These are phyloP conservation scores for Hycleus cichorii DNA, from an alignment of 1,140 invertebrate species.

Conservation along the genomic window DNA sequence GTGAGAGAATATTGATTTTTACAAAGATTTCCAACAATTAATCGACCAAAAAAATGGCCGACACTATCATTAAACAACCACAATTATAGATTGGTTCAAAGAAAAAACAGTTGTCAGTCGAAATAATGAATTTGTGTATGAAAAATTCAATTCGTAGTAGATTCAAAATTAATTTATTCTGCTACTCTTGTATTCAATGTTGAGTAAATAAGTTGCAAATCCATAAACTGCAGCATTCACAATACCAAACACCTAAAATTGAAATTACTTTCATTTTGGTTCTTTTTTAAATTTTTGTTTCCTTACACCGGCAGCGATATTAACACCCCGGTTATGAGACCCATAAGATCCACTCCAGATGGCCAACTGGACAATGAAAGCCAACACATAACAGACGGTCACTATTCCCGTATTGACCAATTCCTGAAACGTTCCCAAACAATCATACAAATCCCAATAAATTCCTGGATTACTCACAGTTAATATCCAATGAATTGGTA, in stretches of 20 bases:
- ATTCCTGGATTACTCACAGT: conserved; percentile 53
- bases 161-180: conserved; percentile 13
- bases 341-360: conserved; percentile 45
- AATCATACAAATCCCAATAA: too few relatives aligned
- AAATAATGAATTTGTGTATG: not conserved
- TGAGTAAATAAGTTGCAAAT: conserved; percentile 66
- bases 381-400: conserved; percentile 67
- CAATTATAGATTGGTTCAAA: too few relatives aligned
- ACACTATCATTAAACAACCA: too few relatives aligned
- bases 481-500: conserved; percentile 77
- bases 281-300: not conserved
- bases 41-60: too few relatives aligned
- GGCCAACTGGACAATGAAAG: conserved; percentile 69
- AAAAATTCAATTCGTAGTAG: not conserved
- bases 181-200: conserved; percentile 61
- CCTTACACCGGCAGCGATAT: conserved; percentile 69
- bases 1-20: too few relatives aligned
- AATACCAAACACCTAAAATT: conserved; percentile 66
- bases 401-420: conserved; percentile 64
- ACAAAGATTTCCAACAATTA: too few relatives aligned
- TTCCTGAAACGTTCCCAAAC: conserved; percentile 51
- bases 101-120: too few relatives aligned
- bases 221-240: conserved; percentile 75
- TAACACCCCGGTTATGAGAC: conserved; percentile 44
- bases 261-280: not conserved